These are phyloP conservation scores for Microplitis mediator DNA, from an alignment of 1,140 invertebrate genomes.

Conservation along the genomic window DNA sequence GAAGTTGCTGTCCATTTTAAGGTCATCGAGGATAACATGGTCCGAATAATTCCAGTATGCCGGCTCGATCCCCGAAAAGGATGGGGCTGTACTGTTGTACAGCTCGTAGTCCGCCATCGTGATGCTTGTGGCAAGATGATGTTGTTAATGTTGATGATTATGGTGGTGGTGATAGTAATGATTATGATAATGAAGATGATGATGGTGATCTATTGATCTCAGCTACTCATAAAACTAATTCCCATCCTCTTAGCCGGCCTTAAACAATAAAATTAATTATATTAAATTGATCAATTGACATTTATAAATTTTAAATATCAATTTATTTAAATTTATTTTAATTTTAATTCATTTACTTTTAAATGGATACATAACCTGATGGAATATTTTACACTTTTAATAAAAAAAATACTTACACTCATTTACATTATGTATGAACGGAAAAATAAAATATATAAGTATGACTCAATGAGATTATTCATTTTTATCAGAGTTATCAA, in stretches of 20 bases:
- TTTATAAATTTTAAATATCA: conserved; percentile 15
- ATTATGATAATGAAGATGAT: conserved; percentile 4
- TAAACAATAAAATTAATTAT: conserved; percentile 12
- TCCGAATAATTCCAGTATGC: conserved; percentile 57
- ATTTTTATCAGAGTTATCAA: conserved; percentile 30
- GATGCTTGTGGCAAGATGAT: conserved; percentile 2
- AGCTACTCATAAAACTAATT: conserved; percentile 16
- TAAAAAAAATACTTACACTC: background rate
- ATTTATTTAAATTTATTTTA: background rate
- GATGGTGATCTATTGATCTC: background rate
- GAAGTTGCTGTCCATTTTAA: conserved; percentile 84
- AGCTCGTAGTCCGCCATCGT: conserved; percentile 42
- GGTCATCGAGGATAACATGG: conserved; percentile 69
- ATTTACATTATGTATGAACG: background rate
- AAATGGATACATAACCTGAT: background rate
- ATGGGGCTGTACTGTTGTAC: conserved; percentile 45
- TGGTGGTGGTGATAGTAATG: background rate
- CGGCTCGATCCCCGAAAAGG: conserved; percentile 47
- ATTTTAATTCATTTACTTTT: too few relatives aligned
- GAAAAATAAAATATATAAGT: background rate
- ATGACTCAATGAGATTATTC: conserved; percentile 12
- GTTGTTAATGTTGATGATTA: background rate
- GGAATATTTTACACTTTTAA: background rate
- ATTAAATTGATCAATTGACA: conserved; percentile 16
- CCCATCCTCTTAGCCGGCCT: conserved; percentile 16